A percentile compares a stretch with the other conserved stretches of the same genome.
Evolutionary conservation across 2,888 invertebrate species (phyloP).

Genomic region (Argyra leucocephala): DNA sequence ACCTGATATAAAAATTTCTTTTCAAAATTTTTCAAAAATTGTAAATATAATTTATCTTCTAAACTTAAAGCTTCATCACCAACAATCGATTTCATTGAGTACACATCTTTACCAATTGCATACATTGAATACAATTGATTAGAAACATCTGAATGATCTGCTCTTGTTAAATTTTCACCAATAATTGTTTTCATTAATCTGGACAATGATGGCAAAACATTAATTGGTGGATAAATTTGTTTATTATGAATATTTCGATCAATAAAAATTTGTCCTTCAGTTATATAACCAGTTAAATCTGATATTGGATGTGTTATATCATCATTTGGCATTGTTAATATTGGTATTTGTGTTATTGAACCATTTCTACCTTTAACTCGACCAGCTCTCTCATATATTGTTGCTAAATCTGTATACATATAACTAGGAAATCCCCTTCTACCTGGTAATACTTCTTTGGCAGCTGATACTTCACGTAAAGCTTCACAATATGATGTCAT

Average conservation of each 20-base stretch:
- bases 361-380: constrained; percentile 94
- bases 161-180: constrained; percentile 93
- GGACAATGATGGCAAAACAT: constrained; percentile 90
- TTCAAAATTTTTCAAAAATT: constrained; percentile 94
- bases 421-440: constrained; percentile 94
- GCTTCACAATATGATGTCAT: constrained; percentile 99
- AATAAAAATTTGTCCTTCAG: constrained; percentile 92
- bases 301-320: constrained; percentile 99
- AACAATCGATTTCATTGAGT: constrained; percentile 96
- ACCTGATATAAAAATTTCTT: constrained; percentile 93
- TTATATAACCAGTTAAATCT: constrained; percentile 96
- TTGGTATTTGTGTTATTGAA: constrained; percentile 96
- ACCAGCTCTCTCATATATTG: constrained; percentile 94
- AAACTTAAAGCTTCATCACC: constrained; percentile 94
- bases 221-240: constrained; percentile 95
- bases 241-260: constrained; percentile 95
- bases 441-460: constrained; percentile 94
- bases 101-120: constrained; percentile 96
- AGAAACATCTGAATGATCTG: constrained; percentile 94
- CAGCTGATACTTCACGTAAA: constrained; percentile 92
- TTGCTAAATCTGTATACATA: constrained; percentile 99
- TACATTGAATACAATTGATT: constrained; percentile 98
- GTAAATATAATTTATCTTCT: constrained; percentile 89
- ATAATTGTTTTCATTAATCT: constrained; percentile 99
- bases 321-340: constrained; percentile 97